Evolutionary conservation across 2,113 vertebrate genomes (phyloP).

Genomic region (Misgurnus anguillicaudatus): DNA sequence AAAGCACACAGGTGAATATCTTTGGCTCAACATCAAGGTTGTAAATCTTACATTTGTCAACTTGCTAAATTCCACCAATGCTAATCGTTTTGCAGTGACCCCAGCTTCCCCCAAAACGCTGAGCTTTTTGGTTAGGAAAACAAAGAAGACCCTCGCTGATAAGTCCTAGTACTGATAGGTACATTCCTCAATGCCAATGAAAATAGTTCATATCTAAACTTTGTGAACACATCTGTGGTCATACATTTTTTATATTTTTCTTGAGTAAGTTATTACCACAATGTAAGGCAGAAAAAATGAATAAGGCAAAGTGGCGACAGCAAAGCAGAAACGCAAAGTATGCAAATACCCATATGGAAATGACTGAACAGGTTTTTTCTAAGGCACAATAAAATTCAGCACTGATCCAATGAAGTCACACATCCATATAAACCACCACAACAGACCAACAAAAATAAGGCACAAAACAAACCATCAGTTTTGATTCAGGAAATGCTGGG

Average conservation of each 20-base stretch:
- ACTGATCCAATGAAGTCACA: background rate
- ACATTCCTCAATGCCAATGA: background rate
- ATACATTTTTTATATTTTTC: too few relatives aligned
- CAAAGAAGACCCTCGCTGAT: background rate
- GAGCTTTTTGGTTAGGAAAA: background rate
- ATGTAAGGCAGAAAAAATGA: background rate
- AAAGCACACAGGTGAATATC: background rate
- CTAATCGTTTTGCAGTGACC: background rate
- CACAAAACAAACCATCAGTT: background rate
- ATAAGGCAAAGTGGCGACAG: background rate
- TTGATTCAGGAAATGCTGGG: background rate
- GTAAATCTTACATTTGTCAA: background rate
- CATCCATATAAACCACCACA: background rate
- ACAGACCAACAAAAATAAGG: background rate
- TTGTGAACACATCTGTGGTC: too few relatives aligned
- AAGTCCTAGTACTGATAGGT: background rate
- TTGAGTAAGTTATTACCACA: background rate
- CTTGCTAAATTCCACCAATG: background rate
- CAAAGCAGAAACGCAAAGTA: background rate
- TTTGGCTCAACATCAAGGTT: background rate
- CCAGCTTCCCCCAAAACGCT: background rate
- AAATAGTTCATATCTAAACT: too few relatives aligned
- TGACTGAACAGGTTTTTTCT: background rate
- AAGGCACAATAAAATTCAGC: conserved; percentile 2
- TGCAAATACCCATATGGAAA: background rate